Evolutionary conservation across 2,113 vertebrate species (phyloP).

Genomic region (Caranx ignobilis): DNA sequence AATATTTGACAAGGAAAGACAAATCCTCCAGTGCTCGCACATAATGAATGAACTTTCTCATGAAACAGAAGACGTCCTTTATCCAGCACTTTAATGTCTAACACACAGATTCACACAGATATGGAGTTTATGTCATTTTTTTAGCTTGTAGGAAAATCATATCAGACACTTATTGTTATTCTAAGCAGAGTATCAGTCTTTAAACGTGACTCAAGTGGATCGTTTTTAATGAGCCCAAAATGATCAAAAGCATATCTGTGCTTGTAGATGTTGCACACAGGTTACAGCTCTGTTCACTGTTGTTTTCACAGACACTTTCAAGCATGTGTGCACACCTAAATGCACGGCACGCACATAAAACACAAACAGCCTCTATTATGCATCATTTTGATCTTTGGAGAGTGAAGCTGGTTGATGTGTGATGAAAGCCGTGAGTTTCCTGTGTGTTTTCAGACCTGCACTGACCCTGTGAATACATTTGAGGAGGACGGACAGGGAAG

Average conservation of each 20-base stretch:
- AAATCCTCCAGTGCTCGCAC: too few species aligned
- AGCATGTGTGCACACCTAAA: background rate
- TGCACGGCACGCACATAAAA: conserved; percentile 12
- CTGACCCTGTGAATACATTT: conserved; percentile 15
- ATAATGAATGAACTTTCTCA: too few species aligned
- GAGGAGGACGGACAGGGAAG: background rate
- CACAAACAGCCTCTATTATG: conserved; percentile 48
- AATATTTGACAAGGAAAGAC: too few species aligned
- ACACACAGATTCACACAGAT: too few species aligned
- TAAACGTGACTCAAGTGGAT: conserved; percentile 3
- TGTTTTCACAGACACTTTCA: conserved; percentile 31
- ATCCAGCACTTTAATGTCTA: too few species aligned
- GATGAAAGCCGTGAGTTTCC: conserved; percentile 55
- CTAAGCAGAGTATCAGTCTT: background rate
- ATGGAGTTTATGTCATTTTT: too few species aligned
- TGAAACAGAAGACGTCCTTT: too few species aligned
- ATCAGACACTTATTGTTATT: background rate
- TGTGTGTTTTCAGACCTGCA: conserved; percentile 20
- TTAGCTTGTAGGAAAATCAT: too few species aligned
- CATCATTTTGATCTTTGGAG: conserved; percentile 51
- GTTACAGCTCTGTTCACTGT: background rate
- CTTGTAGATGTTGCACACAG: background rate
- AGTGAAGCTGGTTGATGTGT: conserved; percentile 38
- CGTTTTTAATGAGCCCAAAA: background rate
- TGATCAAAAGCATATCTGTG: conserved; percentile 34